Percentiles rank a stretch among this genome's conserved stretches.
These are phyloP conservation scores for Parauchenoglanis punctatus DNA, from an alignment of 2,797 vertebrate species.

Conservation along the genomic window DNA sequence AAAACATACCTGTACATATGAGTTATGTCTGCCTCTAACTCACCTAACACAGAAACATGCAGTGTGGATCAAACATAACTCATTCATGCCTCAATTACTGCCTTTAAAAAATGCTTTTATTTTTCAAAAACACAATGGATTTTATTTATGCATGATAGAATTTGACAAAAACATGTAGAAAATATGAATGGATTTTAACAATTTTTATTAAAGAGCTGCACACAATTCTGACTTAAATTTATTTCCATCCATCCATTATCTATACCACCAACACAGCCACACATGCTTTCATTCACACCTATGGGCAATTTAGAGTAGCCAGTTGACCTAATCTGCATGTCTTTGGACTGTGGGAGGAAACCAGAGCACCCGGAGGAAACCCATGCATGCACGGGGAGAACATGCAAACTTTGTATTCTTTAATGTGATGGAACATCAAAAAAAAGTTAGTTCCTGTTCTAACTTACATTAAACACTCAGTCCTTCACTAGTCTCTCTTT, in stretches of 20 bases:
- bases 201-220: not conserved
- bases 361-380: too few species aligned
- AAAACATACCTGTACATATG: slow-evolving; percentile 53
- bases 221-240: not conserved
- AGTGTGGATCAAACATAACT: not conserved
- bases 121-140: not conserved
- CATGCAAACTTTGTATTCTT: not conserved
- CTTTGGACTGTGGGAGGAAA: too few species aligned
- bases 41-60: slow-evolving; percentile 34
- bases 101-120: not conserved
- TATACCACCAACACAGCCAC: too few species aligned
- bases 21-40: slow-evolving; percentile 37
- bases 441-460: not conserved
- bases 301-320: too few species aligned
- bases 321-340: too few species aligned
- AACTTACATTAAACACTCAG: not conserved
- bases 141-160: not conserved
- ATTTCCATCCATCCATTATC: not conserved
- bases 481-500: not conserved
- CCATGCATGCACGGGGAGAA: too few species aligned
- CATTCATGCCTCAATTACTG: not conserved
- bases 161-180: not conserved
- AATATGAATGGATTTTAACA: not conserved
- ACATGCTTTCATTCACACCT: too few species aligned
- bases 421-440: not conserved